Base-by-base conservation (phyloP, 2,888 invertebrate species). In the Erannis defoliaria region DNA sequence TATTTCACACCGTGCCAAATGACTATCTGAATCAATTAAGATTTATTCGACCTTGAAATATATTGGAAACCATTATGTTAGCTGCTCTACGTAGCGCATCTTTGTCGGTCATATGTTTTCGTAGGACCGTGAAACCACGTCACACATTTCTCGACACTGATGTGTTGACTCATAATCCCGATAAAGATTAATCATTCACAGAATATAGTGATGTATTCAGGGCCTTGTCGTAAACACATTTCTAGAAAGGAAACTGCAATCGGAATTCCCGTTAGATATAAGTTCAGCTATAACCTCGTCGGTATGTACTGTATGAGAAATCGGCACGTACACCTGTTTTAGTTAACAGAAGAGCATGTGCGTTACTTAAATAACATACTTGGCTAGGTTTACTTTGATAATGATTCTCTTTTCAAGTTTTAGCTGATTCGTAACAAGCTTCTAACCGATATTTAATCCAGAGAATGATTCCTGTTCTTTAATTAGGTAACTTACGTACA, bases 101-200 rank as follows among this genome's bases (percentile, higher is more conserved):
- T 72, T 66, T 72, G 67, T 23, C 38, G 64, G 54, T 66, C 74
- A 70, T n/a, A n/a, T 73, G 62, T 51, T 51, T 45, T 48, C 48
- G 70, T 74, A 76, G 68, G 72, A 76, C 74, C 78, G 75, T 76
- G 74, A 75, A 78, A 77, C 73, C 71, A 74, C 85, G 81, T 83
- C 84, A 86, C 74, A 74, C 77, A 74, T 80, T 73, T 77, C 77
- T 76, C 78, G 73, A 80, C 77, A 76, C 71, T 72, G 74, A 76
- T 74, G 67, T 71, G 81, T 77, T 89, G 89, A 90, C 75, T 89
- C 89, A 90, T 72, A 74, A 71, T 72, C 79, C 75, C 74, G 80
- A 81, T 81, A 81, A 82, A 74, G 80, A 82, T 86, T 86, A 83
- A 84, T 88, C 87, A 90, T 88, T 86, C 84, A 85, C 83, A 78